phyloP scores from a whole-genome alignment of 2,113 vertebrate species.

The Thermophis baileyi region DNA sequence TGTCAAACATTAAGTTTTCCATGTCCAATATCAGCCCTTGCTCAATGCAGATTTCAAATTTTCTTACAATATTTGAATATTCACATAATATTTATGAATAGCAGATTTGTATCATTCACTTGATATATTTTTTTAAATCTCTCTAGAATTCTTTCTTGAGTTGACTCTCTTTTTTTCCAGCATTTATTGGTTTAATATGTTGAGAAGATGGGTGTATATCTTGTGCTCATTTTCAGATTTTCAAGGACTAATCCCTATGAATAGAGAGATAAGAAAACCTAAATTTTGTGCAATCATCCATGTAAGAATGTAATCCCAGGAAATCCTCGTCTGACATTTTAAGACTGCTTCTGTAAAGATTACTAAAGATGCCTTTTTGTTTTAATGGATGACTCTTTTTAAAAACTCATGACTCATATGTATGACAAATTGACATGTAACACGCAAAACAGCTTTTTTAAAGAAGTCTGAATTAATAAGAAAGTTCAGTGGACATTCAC shows the following conservation, averaged over 20 bases:
- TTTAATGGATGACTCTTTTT: neutral
- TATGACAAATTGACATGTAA: neutral
- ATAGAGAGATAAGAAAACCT: neutral
- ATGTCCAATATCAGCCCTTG: neutral
- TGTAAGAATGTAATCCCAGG: neutral
- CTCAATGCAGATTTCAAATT: neutral
- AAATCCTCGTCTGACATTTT: neutral
- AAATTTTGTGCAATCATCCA: neutral
- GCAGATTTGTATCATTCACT: neutral
- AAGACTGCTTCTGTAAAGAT: neutral
- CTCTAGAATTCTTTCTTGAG: neutral
- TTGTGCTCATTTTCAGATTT: neutral
- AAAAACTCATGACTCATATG: neutral
- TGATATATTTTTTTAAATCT: neutral
- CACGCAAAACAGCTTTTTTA: neutral
- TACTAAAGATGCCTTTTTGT: neutral
- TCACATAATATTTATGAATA: neutral
- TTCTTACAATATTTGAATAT: neutral
- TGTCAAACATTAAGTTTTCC: neutral
- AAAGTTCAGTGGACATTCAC: neutral
- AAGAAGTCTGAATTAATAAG: neutral
- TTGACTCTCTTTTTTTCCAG: neutral
- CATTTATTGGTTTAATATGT: neutral
- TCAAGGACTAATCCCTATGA: neutral
- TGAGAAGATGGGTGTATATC: neutral